Percentiles rank a stretch among this genome's conserved stretches.
Evolutionary conservation across 2,113 vertebrate genomes (phyloP).

Genomic region (Silurus asotus): DNA sequence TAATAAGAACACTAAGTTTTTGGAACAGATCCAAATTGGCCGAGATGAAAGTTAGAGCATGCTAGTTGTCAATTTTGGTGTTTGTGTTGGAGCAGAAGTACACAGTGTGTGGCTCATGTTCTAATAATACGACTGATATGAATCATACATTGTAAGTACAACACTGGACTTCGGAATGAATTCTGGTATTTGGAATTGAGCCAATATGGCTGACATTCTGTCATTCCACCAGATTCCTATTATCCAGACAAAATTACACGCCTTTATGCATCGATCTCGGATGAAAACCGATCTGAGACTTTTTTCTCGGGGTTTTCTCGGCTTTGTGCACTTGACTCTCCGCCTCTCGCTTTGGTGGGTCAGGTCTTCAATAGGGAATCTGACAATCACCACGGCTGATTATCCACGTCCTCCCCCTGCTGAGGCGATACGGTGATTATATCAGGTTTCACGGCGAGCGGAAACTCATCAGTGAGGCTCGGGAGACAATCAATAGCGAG

Average conservation of each 20-base stretch:
- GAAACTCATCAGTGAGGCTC: conserved; percentile 26
- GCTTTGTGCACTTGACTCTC: not conserved
- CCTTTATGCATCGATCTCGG: not conserved
- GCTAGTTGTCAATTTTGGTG: not conserved
- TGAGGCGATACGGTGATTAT: conserved; percentile 8
- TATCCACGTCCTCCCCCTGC: not conserved
- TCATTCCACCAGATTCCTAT: not conserved
- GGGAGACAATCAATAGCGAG: conserved; percentile 29
- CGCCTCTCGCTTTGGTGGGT: not conserved
- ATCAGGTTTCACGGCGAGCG: conserved; percentile 12
- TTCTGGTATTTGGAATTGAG: not conserved
- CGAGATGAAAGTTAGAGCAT: not conserved
- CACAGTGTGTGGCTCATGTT: not conserved
- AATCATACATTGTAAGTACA: not conserved
- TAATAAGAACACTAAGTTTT: not conserved
- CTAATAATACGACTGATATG: not conserved
- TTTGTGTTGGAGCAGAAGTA: not conserved
- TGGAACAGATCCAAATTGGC: not conserved
- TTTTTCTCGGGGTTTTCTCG: not conserved
- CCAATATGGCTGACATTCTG: not conserved
- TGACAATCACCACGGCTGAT: conserved; percentile 28
- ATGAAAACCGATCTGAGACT: not conserved
- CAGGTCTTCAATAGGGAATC: conserved; percentile 2
- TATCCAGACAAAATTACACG: not conserved
- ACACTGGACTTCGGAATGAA: not conserved